Evolutionary conservation across 2,797 vertebrate species (phyloP), one percentile per base, ranked within the genome.

Genomic region (Kryptopterus vitreolus): DNA sequence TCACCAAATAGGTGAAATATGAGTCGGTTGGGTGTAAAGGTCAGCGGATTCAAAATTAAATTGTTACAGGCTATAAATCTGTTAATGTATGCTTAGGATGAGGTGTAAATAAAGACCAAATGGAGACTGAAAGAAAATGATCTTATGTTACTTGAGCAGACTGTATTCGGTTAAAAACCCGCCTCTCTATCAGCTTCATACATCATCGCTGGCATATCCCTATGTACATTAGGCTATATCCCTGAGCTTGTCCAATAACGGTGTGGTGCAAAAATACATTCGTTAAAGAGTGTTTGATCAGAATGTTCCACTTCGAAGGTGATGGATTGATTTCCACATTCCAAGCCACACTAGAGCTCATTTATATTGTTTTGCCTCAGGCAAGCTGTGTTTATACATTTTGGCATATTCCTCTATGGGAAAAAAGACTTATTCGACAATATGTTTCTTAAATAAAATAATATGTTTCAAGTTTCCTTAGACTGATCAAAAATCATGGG

Each of bases 221-320:
- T 65, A 43, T 74, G 68, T 71, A 82, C 82, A 77, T 72, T 48
- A 52, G 68, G 24, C 22, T 79, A 53, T 77, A 83, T 79, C 79
- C 63, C 53, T 12, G 20, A 63, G 71, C 65, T 73, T 70, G 38
- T 83, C 80, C 72, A 81, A 69, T 75, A 78, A 75, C 77, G 78
- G 43, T 35, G 11, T 75, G 22, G 46, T 82, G 69, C 74, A 80
- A 80, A 83, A 83, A 82, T 63, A 78, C 62, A 62, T 81, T 35
- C 70, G 57, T 80, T 16, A 80, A 33, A 80, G 76, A 79, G 80
- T 58, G 29, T 82, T 52, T 71, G 77, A 65, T 78, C 63, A 52
- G 29, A 80, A 86, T 71, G 74, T 80, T 81, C 75, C 80, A 80
- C 79, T 80, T 80, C 20, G 24, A 72, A 75, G 38, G 68, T 83